Evolutionary conservation across 2,888 invertebrate genomes (phyloP), one percentile per base, ranked within the genome.

Genomic region (Macrostomum cliftonense): DNA sequence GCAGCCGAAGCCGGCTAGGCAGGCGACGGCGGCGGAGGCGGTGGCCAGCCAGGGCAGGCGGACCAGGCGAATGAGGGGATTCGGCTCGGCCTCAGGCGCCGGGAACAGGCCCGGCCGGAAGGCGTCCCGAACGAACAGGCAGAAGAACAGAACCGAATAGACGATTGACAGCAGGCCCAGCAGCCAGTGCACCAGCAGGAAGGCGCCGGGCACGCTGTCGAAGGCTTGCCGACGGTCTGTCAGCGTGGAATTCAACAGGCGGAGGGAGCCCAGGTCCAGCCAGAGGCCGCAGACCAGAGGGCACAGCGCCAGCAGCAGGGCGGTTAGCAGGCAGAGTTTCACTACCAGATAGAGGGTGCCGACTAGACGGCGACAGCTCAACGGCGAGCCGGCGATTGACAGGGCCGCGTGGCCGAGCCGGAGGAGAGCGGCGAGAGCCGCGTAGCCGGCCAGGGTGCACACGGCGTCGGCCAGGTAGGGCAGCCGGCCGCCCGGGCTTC

Each of bases 151-250:
- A 9, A 95, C 97, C 65, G 97, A 95, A 73, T 97, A 97, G 71
- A 97, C 97, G 13, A 97, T 91, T 65, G 91, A 97, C 12, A 78
- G 84, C 91, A 97, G 95, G 51, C 97, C 97, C 9, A 91, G 85
- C 39, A 95, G 78, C 97, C 97, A 97, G 68, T 97, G 95, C 49
- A 97, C 82, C 66, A 95, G 95, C 76, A 95, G 84, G 1, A 88
- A 86, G 0, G 95, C 91, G 59, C 89, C 89, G 0, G 95, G 95
- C 0, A 91, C 88, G 0, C 82, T 77, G 55, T 80, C 78, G 58
- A 95, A 86, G 54, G 84, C 85, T 0, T 79, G 77, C 66, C 88
- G 82, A 39, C 95, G 78, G 54, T 75, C 74, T 58, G 72, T 64
- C 44, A 70, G 48, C 5, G 64, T 63, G 7, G 66, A 63, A 56